phyloP scores from a whole-genome alignment of 2,113 vertebrate genomes.

The Arothron firmamentum region DNA sequence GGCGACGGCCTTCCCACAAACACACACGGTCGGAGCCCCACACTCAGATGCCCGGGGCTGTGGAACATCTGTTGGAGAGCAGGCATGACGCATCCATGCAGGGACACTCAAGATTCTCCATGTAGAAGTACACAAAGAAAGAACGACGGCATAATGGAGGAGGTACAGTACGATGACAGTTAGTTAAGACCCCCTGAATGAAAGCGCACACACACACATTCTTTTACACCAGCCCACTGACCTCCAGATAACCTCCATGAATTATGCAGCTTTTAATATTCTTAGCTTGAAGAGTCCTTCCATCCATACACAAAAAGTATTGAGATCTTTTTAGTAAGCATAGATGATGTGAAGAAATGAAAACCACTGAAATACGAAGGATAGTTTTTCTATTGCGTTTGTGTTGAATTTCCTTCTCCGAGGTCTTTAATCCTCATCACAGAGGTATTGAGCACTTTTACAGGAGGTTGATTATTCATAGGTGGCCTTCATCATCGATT shows the following conservation, averaged over 20 bases:
- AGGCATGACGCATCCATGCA: constrained; percentile 58
- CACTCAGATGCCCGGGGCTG: constrained; percentile 51
- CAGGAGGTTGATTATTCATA: too few species aligned
- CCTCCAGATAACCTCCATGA: constrained; percentile 50
- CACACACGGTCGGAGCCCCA: constrained; percentile 3
- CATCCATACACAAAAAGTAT: too few species aligned
- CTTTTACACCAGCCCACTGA: constrained; percentile 58
- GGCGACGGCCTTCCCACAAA: constrained; percentile 20
- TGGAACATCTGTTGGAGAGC: constrained; percentile 61
- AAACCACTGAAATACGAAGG: too few species aligned
- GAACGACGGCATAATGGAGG: constrained; percentile 14
- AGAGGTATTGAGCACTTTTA: too few species aligned
- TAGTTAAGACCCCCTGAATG: constrained; percentile 37
- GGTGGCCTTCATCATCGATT: too few species aligned
- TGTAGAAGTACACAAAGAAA: constrained; percentile 23
- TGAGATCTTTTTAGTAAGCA: too few species aligned
- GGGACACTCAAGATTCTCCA: constrained; percentile 44
- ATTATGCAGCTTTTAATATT: constrained; percentile 25
- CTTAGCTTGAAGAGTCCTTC: constrained; percentile 12
- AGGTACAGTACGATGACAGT: constrained; percentile 20
- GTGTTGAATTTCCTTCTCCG: too few species aligned
- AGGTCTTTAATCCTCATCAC: too few species aligned
- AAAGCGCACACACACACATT: constrained; percentile 27
- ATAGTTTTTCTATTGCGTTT: too few species aligned
- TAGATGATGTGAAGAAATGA: too few species aligned